Percentiles rank a stretch among this genome's conserved stretches.
phyloP scores from a whole-genome alignment of 2,888 invertebrate genomes.

The Acleris sparsana region DNA sequence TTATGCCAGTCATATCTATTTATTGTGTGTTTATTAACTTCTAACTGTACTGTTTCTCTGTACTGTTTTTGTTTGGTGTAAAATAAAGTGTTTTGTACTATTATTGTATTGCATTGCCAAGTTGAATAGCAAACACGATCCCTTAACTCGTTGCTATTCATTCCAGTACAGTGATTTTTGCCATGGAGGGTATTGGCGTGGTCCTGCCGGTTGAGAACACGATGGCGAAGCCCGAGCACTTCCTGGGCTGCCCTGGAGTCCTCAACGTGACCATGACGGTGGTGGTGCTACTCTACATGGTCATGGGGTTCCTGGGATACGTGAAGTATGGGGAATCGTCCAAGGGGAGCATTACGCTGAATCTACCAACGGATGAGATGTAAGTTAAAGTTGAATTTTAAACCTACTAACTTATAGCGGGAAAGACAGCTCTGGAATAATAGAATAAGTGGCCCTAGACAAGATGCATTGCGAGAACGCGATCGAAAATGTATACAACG shows the following conservation, averaged over 20 bases:
- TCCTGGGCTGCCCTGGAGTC: slow-evolving; percentile 92
- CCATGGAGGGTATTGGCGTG: slow-evolving; percentile 97
- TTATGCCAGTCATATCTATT: no score
- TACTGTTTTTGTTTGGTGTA: no score
- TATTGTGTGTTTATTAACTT: no score
- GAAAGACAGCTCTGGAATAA: no score
- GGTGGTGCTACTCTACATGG: slow-evolving; percentile 90
- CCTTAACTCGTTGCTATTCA: slow-evolving; percentile 38
- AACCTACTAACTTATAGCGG: no score
- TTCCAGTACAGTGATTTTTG: slow-evolving; percentile 95
- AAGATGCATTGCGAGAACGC: no score
- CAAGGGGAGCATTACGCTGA: slow-evolving; percentile 91
- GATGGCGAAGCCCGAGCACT: slow-evolving; percentile 92
- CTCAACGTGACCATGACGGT: slow-evolving; percentile 93
- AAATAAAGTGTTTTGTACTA: no score
- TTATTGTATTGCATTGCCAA: no score
- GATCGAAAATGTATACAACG: no score
- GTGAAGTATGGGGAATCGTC: slow-evolving; percentile 90
- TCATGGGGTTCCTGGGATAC: slow-evolving; percentile 96
- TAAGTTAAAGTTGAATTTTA: slow-evolving; percentile 69
- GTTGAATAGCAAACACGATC: neutral
- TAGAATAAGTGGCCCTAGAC: no score
- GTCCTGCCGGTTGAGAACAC: slow-evolving; percentile 96
- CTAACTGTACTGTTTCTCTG: no score
- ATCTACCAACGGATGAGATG: slow-evolving; percentile 87